Evolutionary conservation across 2,113 vertebrate genomes (phyloP).

Genomic region (Propithecus coquereli): DNA sequence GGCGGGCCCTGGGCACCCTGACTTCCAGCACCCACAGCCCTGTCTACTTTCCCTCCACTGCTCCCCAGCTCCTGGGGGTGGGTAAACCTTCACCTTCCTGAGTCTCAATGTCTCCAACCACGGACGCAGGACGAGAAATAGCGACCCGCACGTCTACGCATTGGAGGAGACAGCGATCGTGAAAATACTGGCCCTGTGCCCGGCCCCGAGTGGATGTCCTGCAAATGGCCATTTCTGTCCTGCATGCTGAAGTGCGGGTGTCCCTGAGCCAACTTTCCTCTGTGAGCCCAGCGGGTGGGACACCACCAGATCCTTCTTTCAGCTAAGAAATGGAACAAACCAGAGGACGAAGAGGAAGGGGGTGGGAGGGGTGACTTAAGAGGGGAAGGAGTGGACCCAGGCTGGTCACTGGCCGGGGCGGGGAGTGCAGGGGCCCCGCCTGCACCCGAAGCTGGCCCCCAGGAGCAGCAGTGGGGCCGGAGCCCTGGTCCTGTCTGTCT

Average conservation of each 20-base stretch:
- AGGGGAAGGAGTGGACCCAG: background rate
- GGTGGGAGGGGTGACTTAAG: background rate
- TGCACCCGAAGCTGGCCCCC: accelerated
- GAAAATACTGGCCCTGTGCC: background rate
- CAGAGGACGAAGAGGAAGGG: background rate
- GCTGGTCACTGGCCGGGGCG: background rate
- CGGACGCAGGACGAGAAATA: background rate
- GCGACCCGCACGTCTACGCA: accelerated
- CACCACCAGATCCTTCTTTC: background rate
- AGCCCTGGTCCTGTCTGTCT: background rate
- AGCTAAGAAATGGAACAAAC: background rate
- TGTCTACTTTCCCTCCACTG: accelerated
- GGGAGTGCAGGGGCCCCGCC: background rate
- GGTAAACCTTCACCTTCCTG: accelerated
- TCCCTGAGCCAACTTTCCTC: no score
- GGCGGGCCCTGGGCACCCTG: accelerated
- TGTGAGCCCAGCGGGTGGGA: background rate
- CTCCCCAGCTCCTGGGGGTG: accelerated
- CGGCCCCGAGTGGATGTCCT: background rate
- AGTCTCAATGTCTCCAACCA: background rate
- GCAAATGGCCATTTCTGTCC: background rate
- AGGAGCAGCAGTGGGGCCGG: background rate
- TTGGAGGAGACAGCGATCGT: no score
- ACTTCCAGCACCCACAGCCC: background rate
- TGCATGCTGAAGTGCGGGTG: no score